A percentile compares a stretch with the other conserved stretches of the same genome.
Evolutionary conservation across 2,797 vertebrate genomes (phyloP).

Genomic region (Gorsachius magnificus): DNA sequence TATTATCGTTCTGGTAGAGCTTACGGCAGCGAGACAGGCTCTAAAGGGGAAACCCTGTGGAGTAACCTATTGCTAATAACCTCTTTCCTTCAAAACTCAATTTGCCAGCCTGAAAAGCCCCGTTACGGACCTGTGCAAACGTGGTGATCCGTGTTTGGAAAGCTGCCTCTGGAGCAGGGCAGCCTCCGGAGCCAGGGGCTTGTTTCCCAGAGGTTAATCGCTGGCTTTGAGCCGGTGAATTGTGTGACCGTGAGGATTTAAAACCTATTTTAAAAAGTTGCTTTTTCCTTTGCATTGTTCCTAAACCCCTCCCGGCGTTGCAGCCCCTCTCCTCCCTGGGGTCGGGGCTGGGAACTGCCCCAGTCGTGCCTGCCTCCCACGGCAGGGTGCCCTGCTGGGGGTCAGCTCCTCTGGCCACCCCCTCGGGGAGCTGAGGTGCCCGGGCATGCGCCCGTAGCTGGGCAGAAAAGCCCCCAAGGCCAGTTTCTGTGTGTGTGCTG

Average conservation of each 20-base stretch:
- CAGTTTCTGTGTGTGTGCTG: not conserved
- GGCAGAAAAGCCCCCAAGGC: not conserved
- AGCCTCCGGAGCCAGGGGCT: not conserved
- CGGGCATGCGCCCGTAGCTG: not conserved
- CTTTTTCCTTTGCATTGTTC: not conserved
- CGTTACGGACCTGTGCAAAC: too few relatives aligned
- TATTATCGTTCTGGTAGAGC: not conserved
- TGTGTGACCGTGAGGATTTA: not conserved
- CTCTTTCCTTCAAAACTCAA: not conserved
- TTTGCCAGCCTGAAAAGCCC: not conserved
- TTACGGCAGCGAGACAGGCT: not conserved
- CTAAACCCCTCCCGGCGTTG: rapidly evolving
- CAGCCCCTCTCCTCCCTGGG: not conserved
- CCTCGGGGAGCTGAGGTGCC: not conserved
- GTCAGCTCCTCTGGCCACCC: not conserved
- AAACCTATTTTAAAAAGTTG: not conserved
- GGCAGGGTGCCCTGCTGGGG: not conserved
- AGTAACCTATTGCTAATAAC: not conserved
- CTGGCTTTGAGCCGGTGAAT: not conserved
- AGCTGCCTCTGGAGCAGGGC: not conserved
- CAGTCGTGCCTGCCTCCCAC: rapidly evolving
- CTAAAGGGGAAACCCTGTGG: not conserved
- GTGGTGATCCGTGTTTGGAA: too few relatives aligned
- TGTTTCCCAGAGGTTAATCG: not conserved
- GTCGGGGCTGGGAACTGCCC: not conserved